These are phyloP conservation scores for Neoseiulus cucumeris DNA, from an alignment of 1,140 invertebrate genomes.

Conservation along the genomic window DNA sequence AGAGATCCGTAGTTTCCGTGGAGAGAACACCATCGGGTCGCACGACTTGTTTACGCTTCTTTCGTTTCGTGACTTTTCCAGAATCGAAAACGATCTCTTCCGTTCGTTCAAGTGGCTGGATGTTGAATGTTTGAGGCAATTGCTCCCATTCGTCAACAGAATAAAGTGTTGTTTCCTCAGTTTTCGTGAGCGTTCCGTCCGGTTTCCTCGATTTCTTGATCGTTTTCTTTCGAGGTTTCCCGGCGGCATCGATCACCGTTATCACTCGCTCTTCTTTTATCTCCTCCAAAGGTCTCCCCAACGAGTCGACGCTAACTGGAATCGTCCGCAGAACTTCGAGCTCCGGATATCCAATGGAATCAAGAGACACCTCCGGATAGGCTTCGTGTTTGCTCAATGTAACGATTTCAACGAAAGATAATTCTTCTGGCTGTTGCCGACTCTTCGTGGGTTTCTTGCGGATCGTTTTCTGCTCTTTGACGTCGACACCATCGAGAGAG, in stretches of 20 bases:
- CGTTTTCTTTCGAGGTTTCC: not conserved
- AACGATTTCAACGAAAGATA: not conserved
- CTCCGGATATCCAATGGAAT: not conserved
- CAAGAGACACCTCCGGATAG: not conserved
- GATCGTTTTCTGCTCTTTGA: not conserved
- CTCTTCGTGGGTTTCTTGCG: not conserved
- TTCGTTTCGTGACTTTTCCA: not conserved
- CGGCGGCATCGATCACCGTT: not conserved
- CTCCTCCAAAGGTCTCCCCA: not conserved
- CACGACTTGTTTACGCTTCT: not conserved
- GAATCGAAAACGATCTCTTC: not conserved
- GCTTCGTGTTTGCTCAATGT: not conserved
- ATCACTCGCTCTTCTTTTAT: not conserved
- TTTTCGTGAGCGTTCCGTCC: not conserved
- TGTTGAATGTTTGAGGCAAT: not conserved
- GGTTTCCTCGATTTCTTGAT: slow-evolving; percentile 8
- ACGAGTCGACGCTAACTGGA: not conserved
- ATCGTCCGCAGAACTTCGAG: not conserved
- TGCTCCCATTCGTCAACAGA: not conserved
- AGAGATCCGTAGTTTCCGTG: not conserved
- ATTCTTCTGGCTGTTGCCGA: not conserved
- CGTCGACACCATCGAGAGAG: not conserved
- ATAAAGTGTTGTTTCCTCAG: not conserved
- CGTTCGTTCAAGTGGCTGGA: not conserved
- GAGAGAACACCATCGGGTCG: not conserved